These are phyloP conservation scores for Stictonetta naevosa DNA, from an alignment of 2,113 vertebrate species.

Conservation along the genomic window DNA sequence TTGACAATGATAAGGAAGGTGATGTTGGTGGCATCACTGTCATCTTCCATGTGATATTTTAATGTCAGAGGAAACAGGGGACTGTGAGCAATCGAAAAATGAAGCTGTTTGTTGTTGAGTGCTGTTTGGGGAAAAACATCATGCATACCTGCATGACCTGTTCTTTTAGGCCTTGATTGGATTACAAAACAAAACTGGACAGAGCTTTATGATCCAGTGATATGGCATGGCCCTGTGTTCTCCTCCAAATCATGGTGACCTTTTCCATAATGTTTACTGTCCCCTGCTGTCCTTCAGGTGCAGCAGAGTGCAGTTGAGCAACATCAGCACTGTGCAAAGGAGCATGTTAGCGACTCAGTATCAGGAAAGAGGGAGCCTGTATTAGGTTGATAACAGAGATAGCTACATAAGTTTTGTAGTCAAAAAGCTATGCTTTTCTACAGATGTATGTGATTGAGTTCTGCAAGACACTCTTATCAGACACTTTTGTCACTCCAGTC, in stretches of 20 bases:
- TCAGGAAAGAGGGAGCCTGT: not conserved
- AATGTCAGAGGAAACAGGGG: not conserved
- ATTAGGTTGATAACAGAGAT: not conserved
- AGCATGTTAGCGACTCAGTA: not conserved
- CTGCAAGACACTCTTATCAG: not conserved
- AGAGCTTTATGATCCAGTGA: not conserved
- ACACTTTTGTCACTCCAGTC: not conserved
- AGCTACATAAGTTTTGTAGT: not conserved
- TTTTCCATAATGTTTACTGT: not conserved
- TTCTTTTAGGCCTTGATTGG: not conserved
- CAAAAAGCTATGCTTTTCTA: not conserved
- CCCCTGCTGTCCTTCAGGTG: not conserved
- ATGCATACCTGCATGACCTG: not conserved
- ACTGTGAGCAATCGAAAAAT: not conserved
- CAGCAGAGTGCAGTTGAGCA: not conserved
- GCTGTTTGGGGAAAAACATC: not conserved
- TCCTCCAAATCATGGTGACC: not conserved
- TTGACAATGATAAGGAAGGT: not conserved
- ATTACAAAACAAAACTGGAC: not conserved
- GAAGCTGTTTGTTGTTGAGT: not conserved
- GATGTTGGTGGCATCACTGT: not conserved
- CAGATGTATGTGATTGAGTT: not conserved
- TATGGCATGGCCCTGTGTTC: not conserved
- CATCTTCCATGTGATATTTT: not conserved
- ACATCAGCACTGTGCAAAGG: not conserved